Evolutionary conservation across 2,797 vertebrate genomes (phyloP).

Genomic region (Brachyalestes nurse): DNA sequence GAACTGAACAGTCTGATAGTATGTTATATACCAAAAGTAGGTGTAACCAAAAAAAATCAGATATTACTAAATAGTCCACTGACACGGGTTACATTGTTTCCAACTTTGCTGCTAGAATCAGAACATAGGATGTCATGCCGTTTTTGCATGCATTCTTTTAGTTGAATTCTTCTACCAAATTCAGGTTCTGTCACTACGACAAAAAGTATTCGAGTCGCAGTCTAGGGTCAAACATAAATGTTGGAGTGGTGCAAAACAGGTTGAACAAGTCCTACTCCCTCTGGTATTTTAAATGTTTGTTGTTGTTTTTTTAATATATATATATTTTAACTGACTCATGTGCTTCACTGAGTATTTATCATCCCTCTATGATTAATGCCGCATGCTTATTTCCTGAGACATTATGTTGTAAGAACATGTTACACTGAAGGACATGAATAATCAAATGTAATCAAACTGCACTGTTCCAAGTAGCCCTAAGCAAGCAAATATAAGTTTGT

Average conservation of each 20-base stretch:
- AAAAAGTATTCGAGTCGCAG: not conserved
- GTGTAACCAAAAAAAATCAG: not conserved
- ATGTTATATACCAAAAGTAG: not conserved
- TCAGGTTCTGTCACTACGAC: not conserved
- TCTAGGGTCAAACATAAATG: not conserved
- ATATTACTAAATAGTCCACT: not conserved
- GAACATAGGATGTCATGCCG: not conserved
- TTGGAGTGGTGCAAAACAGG: not conserved
- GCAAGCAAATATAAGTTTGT: not conserved
- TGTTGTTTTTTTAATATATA: not conserved
- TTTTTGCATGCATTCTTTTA: not conserved
- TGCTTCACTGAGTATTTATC: not conserved
- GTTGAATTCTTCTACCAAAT: not conserved
- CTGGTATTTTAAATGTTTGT: not conserved
- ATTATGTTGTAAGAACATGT: not conserved
- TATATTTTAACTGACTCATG: not conserved
- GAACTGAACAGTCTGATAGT: not conserved
- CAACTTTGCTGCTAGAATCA: not conserved
- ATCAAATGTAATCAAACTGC: not conserved
- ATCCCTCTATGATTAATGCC: not conserved
- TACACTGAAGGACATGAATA: not conserved
- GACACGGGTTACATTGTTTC: not conserved
- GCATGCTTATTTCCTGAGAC: not conserved
- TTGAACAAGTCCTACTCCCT: not conserved
- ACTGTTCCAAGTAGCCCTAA: not conserved